Conservation (phyloP, 2,113 vertebrate species). For the Arothron firmamentum region DNA sequence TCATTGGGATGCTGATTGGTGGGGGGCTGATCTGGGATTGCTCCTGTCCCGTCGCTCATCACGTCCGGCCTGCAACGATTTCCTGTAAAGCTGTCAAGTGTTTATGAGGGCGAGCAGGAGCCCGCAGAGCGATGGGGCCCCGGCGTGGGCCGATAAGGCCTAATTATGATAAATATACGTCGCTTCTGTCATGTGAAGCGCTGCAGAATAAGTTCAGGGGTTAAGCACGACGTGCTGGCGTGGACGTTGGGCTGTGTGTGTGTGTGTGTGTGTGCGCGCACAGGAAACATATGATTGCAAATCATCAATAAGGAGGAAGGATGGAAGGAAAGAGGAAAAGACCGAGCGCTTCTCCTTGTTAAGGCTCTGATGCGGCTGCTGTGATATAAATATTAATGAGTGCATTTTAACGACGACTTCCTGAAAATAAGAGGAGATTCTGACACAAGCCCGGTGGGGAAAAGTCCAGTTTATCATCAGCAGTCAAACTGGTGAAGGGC, state of each 20-base stretch:
- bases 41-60: conserved; percentile 43
- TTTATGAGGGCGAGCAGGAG: conserved; percentile 25
- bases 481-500: too few relatives aligned
- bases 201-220: conserved; percentile 44
- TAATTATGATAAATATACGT: conserved; percentile 65
- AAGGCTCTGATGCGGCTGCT: conserved; percentile 20
- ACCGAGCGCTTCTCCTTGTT: conserved; percentile 5
- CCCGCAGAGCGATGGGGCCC: conserved; percentile 21
- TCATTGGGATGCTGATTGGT: conserved; percentile 25
- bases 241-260: too few relatives aligned
- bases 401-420: conserved; percentile 11
- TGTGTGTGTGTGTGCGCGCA: not conserved
- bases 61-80: conserved; percentile 40
- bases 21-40: conserved; percentile 29
- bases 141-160: conserved; percentile 31
- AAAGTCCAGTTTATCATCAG: too few relatives aligned
- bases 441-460: too few relatives aligned
- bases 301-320: conserved; percentile 2
- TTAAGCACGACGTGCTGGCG: conserved; percentile 29
- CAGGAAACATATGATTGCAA: conserved; percentile 8
- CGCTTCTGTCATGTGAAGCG: conserved; percentile 28
- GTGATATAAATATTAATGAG: conserved; percentile 4
- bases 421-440: not conserved
- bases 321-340: conserved; percentile 10
- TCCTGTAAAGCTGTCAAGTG: conserved; percentile 62